phyloP scores from a whole-genome alignment of 2,888 invertebrate species.

The Sthenelais limicola region DNA sequence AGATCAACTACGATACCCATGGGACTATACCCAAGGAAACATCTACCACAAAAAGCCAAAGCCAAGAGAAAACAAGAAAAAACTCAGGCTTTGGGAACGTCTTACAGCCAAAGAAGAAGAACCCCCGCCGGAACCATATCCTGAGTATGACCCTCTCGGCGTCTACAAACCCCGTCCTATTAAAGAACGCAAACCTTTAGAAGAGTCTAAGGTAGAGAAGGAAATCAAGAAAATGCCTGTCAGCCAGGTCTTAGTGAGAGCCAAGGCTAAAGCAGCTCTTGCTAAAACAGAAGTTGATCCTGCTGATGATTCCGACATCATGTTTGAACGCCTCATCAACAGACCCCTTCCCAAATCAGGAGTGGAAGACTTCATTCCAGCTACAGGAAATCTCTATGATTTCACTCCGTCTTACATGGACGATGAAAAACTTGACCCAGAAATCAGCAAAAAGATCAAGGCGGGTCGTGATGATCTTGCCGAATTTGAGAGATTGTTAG shows the following conservation, averaged over 20 bases:
- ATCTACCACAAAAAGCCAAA: constrained; percentile 9
- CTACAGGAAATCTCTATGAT: constrained; percentile 38
- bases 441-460: constrained; percentile 17
- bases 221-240: constrained; percentile 12
- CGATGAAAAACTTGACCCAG: constrained; percentile 21
- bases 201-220: constrained; percentile 11
- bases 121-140: constrained; percentile 12
- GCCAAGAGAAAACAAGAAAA: neutral
- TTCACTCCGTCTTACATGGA: constrained; percentile 1
- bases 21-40: constrained; percentile 40
- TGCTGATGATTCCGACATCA: constrained; percentile 20
- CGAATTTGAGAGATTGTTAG: constrained; percentile 33
- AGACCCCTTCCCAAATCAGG: constrained; percentile 38
- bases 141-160: constrained; percentile 32
- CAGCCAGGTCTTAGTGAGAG: constrained; percentile 12
- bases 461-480: constrained; percentile 8
- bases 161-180: constrained; percentile 28
- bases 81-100: neutral
- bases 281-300: constrained; percentile 12
- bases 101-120: neutral
- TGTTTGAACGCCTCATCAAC: constrained; percentile 27
- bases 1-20: constrained; percentile 32
- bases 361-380: constrained; percentile 9
- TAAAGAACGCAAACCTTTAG: constrained; percentile 1
- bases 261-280: constrained; percentile 7